Evolutionary conservation across 1,140 invertebrate genomes (phyloP).

Genomic region (Octopus sinensis): DNA sequence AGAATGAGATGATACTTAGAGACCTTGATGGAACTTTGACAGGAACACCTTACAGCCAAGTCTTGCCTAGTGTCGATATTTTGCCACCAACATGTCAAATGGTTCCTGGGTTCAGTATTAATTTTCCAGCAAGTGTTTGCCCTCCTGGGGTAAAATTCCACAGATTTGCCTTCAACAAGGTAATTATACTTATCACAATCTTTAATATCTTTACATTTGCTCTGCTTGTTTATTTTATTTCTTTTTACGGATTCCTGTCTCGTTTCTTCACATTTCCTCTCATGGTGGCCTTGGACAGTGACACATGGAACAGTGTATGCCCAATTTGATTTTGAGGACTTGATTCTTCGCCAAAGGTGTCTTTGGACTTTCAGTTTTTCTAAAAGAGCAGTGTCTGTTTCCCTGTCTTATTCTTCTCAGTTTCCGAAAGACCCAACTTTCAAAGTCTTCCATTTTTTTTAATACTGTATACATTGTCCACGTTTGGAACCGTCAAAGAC

Average conservation of each 20-base stretch:
- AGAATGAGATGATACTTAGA: slow-evolving; percentile 35
- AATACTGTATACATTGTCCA: too few species aligned
- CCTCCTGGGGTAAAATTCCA: slow-evolving; percentile 34
- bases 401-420: too few species aligned
- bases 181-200: not conserved
- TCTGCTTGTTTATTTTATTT: not conserved
- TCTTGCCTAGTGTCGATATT: slow-evolving; percentile 30
- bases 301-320: too few species aligned
- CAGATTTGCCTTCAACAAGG: slow-evolving; percentile 46
- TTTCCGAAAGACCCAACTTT: too few species aligned
- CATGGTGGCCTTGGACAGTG: too few species aligned
- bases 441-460: too few species aligned
- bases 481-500: too few species aligned
- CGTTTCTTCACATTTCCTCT: too few species aligned
- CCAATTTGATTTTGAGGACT: too few species aligned
- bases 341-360: too few species aligned
- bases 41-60: slow-evolving; percentile 22
- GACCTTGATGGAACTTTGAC: slow-evolving; percentile 42
- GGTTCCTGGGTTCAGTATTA: not conserved
- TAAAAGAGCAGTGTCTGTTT: too few species aligned
- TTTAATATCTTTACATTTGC: not conserved
- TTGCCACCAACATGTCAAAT: slow-evolving; percentile 30
- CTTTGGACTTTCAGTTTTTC: too few species aligned
- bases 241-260: not conserved
- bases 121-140: slow-evolving; percentile 12